These are phyloP conservation scores for Chelonia mydas DNA, from an alignment of 2,797 vertebrate genomes.

Conservation along the genomic window DNA sequence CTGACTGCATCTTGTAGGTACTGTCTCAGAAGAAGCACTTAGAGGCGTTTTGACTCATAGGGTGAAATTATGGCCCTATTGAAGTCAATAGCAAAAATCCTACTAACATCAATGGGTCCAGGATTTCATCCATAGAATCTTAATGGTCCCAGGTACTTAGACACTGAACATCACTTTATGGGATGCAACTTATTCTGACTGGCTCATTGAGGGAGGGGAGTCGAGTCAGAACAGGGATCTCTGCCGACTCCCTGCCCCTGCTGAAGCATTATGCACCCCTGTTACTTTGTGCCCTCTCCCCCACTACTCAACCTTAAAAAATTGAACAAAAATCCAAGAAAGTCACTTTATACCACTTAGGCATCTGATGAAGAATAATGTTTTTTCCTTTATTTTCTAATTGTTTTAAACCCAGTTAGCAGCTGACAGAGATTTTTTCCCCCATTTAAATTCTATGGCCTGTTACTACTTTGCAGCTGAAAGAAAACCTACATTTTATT, in stretches of 20 bases:
- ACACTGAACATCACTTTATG: neutral
- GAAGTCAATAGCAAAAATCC: neutral
- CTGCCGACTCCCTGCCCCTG: neutral
- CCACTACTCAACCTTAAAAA: neutral
- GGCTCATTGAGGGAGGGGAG: neutral
- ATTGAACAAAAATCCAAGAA: neutral
- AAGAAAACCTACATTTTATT: slow-evolving; percentile 39
- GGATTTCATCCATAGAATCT: neutral
- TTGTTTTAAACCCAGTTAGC: slow-evolving; percentile 29
- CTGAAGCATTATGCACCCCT: neutral
- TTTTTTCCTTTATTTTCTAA: neutral
- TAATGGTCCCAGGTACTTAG: neutral
- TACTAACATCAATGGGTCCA: neutral
- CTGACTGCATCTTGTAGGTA: neutral
- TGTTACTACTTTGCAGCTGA: slow-evolving; percentile 30
- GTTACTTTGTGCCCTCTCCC: neutral
- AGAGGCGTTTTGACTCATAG: neutral
- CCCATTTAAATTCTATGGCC: slow-evolving; percentile 68
- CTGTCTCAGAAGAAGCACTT: neutral
- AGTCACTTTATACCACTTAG: neutral
- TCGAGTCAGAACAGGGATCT: neutral
- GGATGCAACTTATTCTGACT: neutral
- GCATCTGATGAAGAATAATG: neutral
- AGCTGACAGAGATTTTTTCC: slow-evolving; percentile 14
- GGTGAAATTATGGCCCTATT: neutral